Evolutionary conservation across 2,113 vertebrate species (phyloP).

Genomic region (Thinocorus orbignyianus): DNA sequence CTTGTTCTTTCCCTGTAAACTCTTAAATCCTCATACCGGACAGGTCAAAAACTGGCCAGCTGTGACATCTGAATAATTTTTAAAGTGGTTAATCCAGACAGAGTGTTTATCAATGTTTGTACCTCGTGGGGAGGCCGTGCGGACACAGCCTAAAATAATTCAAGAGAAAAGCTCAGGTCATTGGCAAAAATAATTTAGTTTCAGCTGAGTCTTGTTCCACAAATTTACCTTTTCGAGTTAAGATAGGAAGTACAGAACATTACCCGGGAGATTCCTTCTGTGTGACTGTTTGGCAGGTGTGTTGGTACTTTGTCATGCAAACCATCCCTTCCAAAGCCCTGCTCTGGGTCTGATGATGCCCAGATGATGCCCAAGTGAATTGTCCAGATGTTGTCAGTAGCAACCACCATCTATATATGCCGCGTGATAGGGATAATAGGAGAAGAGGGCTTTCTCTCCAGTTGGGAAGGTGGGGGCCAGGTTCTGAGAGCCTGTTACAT

Average conservation of each 20-base stretch:
- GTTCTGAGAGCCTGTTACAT: not conserved
- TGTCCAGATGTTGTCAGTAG: not conserved
- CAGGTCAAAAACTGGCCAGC: conserved; percentile 39
- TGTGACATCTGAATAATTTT: conserved; percentile 45
- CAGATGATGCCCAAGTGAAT: not conserved
- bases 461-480: not conserved
- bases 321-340: not conserved
- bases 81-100: conserved; percentile 12
- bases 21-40: conserved; percentile 29
- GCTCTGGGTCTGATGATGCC: not conserved
- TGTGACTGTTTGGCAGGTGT: not conserved
- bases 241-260: not conserved
- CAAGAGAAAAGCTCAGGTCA: not conserved
- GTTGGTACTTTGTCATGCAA: not conserved
- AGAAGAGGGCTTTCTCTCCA: not conserved
- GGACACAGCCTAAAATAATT: not conserved
- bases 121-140: fast-evolving
- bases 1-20: conserved; percentile 26
- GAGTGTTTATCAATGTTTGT: conserved; percentile 2
- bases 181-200: not conserved
- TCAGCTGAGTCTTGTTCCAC: not conserved
- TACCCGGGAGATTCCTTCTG: not conserved
- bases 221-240: not conserved
- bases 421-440: not conserved
- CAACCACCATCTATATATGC: not conserved